Evolutionary conservation across 2,113 vertebrate genomes (phyloP).

Genomic region (Tretioscincus oriximinensis): DNA sequence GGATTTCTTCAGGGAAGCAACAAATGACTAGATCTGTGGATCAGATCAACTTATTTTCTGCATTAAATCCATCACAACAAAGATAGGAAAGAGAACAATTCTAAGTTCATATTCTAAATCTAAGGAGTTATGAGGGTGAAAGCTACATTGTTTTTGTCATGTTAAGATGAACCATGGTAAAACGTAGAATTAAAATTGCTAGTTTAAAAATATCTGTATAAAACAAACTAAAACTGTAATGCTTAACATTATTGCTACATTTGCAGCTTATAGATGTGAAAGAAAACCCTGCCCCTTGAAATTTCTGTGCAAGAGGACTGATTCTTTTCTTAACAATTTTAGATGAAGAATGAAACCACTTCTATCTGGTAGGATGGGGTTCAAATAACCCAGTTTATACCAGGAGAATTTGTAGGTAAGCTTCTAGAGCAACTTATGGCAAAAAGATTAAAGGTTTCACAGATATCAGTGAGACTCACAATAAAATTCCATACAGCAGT

Average conservation of each 20-base stretch:
- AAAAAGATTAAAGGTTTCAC: too few species aligned
- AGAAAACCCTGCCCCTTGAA: neutral
- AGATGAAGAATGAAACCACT: neutral
- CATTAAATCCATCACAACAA: neutral
- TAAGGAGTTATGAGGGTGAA: neutral
- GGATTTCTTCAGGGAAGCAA: constrained; percentile 33
- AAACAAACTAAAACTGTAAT: neutral
- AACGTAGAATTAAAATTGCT: neutral
- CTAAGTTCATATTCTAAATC: constrained; percentile 20
- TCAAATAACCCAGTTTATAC: too few species aligned
- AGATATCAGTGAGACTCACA: too few species aligned
- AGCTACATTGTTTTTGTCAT: neutral
- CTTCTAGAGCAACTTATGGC: too few species aligned
- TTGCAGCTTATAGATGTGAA: neutral
- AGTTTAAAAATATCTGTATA: neutral
- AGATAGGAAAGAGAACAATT: neutral
- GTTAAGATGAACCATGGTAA: neutral
- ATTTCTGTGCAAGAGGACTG: neutral
- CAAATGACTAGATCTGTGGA: neutral
- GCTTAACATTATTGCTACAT: neutral
- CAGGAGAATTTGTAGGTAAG: too few species aligned
- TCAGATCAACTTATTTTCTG: constrained; percentile 31
- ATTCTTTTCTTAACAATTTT: neutral
- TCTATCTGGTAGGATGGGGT: too few species aligned
- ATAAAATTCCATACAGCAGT: too few species aligned